Conservation (phyloP, 1,140 invertebrate species). For the Rhysida immarginata region DNA sequence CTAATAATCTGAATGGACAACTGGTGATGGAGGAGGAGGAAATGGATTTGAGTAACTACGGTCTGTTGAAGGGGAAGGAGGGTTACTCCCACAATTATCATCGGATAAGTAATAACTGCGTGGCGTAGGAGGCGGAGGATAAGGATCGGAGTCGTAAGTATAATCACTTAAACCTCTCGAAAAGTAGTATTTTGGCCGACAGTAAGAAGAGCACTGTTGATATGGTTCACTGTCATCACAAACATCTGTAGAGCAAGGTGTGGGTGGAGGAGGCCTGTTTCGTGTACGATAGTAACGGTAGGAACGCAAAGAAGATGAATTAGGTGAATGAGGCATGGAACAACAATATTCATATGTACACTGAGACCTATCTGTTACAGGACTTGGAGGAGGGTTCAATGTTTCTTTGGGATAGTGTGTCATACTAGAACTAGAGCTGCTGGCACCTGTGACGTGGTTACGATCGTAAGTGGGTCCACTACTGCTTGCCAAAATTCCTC, state of each 20-base stretch:
- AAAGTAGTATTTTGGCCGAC: slow-evolving; percentile 10
- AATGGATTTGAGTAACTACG: slow-evolving; percentile 50
- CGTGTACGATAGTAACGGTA: slow-evolving; percentile 59
- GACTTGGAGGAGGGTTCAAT: slow-evolving; percentile 76
- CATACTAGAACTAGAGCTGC: slow-evolving; percentile 35
- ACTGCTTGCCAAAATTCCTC: background rate
- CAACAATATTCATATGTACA: slow-evolving; percentile 20
- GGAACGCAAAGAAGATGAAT: slow-evolving; percentile 1
- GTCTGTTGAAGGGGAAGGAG: slow-evolving; percentile 56
- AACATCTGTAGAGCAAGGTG: slow-evolving; percentile 84
- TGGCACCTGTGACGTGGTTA: slow-evolving; percentile 61
- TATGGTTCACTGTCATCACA: slow-evolving; percentile 53
- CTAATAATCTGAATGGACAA: background rate
- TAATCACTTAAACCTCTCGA: slow-evolving; percentile 26
- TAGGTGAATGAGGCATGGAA: slow-evolving; percentile 10
- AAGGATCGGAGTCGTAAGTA: slow-evolving; percentile 48
- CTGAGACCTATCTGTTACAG: slow-evolving; percentile 44
- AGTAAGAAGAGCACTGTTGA: background rate
- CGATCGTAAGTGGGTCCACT: slow-evolving; percentile 41
- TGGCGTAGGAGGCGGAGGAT: slow-evolving; percentile 70
- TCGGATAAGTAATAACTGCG: slow-evolving; percentile 43
- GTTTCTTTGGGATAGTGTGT: slow-evolving; percentile 58
- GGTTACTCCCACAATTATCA: slow-evolving; percentile 49
- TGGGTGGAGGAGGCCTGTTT: slow-evolving; percentile 77
- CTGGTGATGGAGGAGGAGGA: slow-evolving; percentile 51